phyloP scores from a whole-genome alignment of 1,140 invertebrate genomes.

The Prorops nasuta region DNA sequence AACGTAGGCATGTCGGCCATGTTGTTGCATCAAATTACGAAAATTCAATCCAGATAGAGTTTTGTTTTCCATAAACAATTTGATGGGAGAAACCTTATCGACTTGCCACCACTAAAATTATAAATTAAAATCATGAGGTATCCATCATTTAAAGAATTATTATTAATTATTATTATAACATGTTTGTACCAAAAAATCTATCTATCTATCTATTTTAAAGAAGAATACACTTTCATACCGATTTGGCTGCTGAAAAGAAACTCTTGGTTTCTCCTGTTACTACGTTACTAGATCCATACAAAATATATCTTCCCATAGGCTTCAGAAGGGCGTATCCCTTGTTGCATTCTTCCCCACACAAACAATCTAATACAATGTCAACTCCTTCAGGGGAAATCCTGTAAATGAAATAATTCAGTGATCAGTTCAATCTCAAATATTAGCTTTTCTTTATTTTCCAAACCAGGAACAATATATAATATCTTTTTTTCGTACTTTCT shows the following conservation, averaged over 20 bases:
- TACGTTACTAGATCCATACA: conserved; percentile 83
- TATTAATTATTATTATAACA: too few species aligned
- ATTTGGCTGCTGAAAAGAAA: conserved; percentile 82
- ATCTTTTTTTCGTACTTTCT: conserved; percentile 76
- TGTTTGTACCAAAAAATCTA: too few species aligned
- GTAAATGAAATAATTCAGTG: conserved; percentile 25
- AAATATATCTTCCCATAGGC: conserved; percentile 86
- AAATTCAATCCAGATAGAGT: conserved; percentile 79
- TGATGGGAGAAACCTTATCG: conserved; percentile 84
- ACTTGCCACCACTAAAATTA: conserved; percentile 83
- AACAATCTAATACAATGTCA: conserved; percentile 83
- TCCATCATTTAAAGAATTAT: too few species aligned
- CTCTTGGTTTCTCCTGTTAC: conserved; percentile 87
- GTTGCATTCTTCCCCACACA: conserved; percentile 86
- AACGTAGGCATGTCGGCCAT: conserved; percentile 71
- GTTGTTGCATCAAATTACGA: conserved; percentile 79
- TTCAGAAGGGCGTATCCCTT: conserved; percentile 80
- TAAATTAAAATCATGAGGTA: too few species aligned
- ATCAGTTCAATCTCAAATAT: background rate
- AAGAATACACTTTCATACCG: conserved; percentile 55
- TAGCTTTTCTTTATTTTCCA: too few species aligned
- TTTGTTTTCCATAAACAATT: conserved; percentile 88
- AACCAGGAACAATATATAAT: too few species aligned
- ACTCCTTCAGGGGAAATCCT: conserved; percentile 78
- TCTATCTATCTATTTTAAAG: background rate